phyloP scores from a whole-genome alignment of 2,888 invertebrate species.

The Lasioglossum calceatum region DNA sequence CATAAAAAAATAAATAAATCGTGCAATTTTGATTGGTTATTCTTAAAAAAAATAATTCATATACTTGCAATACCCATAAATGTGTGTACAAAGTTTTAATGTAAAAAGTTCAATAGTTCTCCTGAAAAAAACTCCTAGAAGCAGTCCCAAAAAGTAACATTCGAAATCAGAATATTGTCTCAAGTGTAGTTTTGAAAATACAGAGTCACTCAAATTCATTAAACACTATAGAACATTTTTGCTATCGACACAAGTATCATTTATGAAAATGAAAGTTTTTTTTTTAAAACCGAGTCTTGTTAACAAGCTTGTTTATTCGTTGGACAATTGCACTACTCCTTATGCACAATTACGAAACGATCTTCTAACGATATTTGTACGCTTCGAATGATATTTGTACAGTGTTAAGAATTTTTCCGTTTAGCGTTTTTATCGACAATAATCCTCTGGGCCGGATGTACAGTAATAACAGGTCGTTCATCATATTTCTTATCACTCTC shows the following conservation, averaged over 20 bases:
- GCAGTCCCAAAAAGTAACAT: background rate
- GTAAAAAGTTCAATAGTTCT: background rate
- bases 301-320: background rate
- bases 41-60: too few relatives aligned
- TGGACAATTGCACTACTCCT: background rate
- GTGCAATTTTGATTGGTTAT: background rate
- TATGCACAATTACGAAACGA: background rate
- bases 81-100: background rate
- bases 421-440: constrained; percentile 54
- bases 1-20: background rate
- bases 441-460: constrained; percentile 55
- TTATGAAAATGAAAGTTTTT: background rate
- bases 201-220: background rate
- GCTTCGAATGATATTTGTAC: constrained; percentile 16
- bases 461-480: constrained; percentile 65
- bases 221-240: too few relatives aligned
- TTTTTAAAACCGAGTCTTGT: background rate
- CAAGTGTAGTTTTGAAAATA: background rate
- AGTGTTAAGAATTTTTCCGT: constrained; percentile 13
- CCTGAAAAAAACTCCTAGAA: background rate
- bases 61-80: background rate
- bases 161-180: background rate
- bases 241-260: background rate
- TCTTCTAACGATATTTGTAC: background rate
- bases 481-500: constrained; percentile 70